Conservation (phyloP, 2,113 vertebrate genomes). For the Chaenocephalus aceratus region DNA sequence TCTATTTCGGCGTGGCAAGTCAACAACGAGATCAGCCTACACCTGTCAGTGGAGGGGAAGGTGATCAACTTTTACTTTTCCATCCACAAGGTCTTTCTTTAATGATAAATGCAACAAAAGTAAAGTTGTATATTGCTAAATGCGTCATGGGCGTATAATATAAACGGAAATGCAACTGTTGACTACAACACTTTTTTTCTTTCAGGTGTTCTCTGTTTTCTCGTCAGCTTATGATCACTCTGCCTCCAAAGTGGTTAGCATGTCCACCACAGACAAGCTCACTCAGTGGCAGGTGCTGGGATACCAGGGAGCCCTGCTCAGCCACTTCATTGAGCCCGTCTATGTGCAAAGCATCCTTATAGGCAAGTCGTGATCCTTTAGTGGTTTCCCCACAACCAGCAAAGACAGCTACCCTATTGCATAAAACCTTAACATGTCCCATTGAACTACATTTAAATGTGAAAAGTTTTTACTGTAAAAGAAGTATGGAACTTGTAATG, state of each 20-base stretch:
- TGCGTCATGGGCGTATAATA: not conserved
- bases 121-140: not conserved
- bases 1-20: slow-evolving; percentile 89
- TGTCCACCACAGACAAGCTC: slow-evolving; percentile 94
- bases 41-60: slow-evolving; percentile 91
- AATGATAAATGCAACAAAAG: not conserved
- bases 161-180: not conserved
- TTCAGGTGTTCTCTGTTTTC: slow-evolving; percentile 85
- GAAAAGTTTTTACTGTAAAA: too few species aligned
- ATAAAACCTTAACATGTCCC: too few species aligned
- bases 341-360: slow-evolving; percentile 91
- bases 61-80: slow-evolving; percentile 50
- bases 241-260: slow-evolving; percentile 84
- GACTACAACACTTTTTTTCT: not conserved
- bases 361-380: slow-evolving; percentile 63
- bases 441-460: too few species aligned
- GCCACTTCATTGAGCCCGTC: slow-evolving; percentile 94
- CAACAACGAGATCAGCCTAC: slow-evolving; percentile 90
- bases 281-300: slow-evolving; percentile 96
- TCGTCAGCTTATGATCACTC: slow-evolving; percentile 80
- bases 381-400: too few species aligned
- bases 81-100: not conserved
- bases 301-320: slow-evolving; percentile 93
- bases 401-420: too few species aligned
- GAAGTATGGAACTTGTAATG: too few species aligned